A percentile compares a stretch with the other conserved stretches of the same genome.
Evolutionary conservation across 2,113 vertebrate genomes (phyloP).

Genomic region (Leucoraja erinaceus): DNA sequence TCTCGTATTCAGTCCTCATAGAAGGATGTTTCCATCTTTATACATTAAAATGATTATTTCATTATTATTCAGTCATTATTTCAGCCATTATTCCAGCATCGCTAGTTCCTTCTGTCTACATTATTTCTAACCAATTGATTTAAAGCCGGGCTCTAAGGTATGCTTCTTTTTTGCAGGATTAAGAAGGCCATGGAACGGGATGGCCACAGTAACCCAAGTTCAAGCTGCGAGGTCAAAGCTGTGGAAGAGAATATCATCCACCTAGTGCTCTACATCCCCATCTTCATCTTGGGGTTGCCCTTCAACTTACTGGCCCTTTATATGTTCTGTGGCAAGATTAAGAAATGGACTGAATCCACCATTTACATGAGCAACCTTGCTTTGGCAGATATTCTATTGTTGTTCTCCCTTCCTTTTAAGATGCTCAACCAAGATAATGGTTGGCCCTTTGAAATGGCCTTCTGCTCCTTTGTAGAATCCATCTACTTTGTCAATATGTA

Average conservation of each 20-base stretch:
- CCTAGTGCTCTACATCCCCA: slow-evolving; percentile 68
- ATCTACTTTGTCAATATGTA: slow-evolving; percentile 80
- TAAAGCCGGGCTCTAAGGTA: neutral
- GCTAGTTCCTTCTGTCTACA: too few relatives aligned
- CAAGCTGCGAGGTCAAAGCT: neutral
- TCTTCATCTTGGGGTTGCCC: slow-evolving; percentile 63
- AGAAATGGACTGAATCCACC: slow-evolving; percentile 63
- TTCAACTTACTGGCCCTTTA: slow-evolving; percentile 66
- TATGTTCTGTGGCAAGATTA: slow-evolving; percentile 61
- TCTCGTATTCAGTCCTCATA: neutral
- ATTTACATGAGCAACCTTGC: slow-evolving; percentile 83
- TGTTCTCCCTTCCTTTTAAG: slow-evolving; percentile 73
- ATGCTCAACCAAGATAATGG: slow-evolving; percentile 47
- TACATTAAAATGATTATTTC: neutral
- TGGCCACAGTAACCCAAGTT: neutral
- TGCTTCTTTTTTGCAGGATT: slow-evolving; percentile 4
- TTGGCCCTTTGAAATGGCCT: neutral
- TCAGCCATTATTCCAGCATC: neutral
- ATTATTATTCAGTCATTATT: too few relatives aligned
- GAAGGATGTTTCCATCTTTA: neutral
- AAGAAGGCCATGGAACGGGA: slow-evolving; percentile 4
- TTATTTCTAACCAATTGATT: neutral
- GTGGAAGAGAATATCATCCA: slow-evolving; percentile 45
- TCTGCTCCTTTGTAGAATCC: slow-evolving; percentile 67
- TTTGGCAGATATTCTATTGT: slow-evolving; percentile 69